Evolutionary conservation across 2,797 vertebrate species (phyloP).

Genomic region (Artibeus jamaicensis): DNA sequence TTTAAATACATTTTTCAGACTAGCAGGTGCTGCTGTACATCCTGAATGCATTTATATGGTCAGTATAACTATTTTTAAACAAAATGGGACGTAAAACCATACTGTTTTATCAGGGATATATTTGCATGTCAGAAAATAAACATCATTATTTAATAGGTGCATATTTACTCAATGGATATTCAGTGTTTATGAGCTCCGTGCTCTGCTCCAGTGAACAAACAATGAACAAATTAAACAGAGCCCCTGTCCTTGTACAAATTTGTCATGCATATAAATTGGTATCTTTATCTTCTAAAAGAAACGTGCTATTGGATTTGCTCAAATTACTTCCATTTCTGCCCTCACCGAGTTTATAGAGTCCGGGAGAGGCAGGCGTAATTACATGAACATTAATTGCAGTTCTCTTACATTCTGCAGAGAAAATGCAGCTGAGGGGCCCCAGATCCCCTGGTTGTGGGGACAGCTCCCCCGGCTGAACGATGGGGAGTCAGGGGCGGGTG

Average conservation of each 20-base stretch:
- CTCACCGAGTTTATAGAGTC: not conserved
- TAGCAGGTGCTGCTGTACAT: not conserved
- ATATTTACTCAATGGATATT: not conserved
- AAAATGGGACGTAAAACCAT: not conserved
- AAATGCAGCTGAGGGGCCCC: not conserved
- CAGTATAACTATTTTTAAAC: not conserved
- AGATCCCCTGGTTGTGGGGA: too few relatives aligned
- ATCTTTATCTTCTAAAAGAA: slow-evolving; percentile 16
- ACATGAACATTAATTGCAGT: not conserved
- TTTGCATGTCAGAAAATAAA: slow-evolving; percentile 44
- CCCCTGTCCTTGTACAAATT: not conserved
- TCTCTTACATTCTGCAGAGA: not conserved
- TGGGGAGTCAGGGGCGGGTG: not conserved
- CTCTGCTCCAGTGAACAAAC: slow-evolving; percentile 1
- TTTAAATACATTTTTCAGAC: not conserved
- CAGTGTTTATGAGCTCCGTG: not conserved
- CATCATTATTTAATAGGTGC: slow-evolving; percentile 41
- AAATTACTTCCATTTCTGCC: slow-evolving; percentile 36
- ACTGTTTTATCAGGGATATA: not conserved
- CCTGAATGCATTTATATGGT: not conserved
- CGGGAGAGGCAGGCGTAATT: not conserved
- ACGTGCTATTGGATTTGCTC: not conserved
- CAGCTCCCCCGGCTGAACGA: not conserved
- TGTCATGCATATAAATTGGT: slow-evolving; percentile 22
- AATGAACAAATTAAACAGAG: not conserved